Conservation (phyloP, 2,113 vertebrate genomes). For the Campylorhamphus procurvoides region DNA sequence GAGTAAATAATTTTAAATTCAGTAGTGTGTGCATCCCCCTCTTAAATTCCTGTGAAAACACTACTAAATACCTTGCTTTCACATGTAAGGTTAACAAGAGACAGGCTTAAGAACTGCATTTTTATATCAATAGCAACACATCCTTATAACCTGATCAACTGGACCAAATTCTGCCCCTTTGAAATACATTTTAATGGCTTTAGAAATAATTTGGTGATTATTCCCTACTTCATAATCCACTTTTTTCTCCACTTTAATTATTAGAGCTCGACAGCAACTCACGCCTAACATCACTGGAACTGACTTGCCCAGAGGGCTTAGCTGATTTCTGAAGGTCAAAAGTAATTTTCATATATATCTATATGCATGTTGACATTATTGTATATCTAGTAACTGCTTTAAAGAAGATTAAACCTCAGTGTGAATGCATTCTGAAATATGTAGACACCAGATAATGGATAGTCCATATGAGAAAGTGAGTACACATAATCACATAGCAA, state of each 20-base stretch:
- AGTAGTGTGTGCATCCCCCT: neutral
- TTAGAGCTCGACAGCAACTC: neutral
- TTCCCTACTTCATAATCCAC: neutral
- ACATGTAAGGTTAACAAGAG: neutral
- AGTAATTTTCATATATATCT: neutral
- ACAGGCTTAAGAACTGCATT: neutral
- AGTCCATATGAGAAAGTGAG: neutral
- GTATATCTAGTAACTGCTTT: neutral
- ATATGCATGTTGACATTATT: neutral
- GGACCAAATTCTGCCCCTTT: neutral
- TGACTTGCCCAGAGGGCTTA: neutral
- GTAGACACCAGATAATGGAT: neutral
- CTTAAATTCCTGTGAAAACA: neutral
- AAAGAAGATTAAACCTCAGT: neutral
- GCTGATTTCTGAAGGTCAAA: constrained; percentile 29
- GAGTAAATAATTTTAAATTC: neutral
- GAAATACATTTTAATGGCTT: neutral
- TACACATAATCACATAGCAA: neutral
- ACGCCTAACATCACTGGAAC: neutral
- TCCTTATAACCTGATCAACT: neutral
- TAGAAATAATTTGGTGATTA: neutral
- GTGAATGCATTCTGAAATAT: neutral
- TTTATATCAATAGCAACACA: constrained; percentile 16
- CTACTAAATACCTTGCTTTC: neutral
- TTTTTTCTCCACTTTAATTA: neutral